These are phyloP conservation scores for Erannis defoliaria DNA, from an alignment of 2,888 invertebrate species.

Conservation along the genomic window DNA sequence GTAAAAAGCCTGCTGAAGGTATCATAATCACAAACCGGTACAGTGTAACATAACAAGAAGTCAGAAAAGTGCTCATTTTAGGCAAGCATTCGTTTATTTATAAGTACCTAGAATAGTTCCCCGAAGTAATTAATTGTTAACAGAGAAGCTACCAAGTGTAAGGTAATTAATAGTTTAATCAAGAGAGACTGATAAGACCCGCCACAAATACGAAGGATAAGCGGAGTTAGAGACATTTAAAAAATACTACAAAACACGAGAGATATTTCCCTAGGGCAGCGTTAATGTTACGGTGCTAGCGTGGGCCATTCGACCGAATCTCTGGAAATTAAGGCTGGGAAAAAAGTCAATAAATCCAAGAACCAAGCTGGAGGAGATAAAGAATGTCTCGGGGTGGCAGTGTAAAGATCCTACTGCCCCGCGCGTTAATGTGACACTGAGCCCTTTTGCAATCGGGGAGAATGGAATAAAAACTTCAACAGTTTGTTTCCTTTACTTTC, in stretches of 20 bases:
- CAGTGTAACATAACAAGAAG: neutral
- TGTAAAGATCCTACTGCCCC: constrained; percentile 46
- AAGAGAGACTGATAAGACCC: constrained; percentile 47
- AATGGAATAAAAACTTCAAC: constrained; percentile 16
- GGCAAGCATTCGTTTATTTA: neutral
- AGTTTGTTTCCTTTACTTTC: constrained; percentile 43
- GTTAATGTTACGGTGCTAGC: constrained; percentile 82
- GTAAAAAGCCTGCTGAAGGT: no score
- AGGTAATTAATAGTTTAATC: constrained; percentile 49
- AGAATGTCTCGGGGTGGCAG: constrained; percentile 65
- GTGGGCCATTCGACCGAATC: constrained; percentile 83
- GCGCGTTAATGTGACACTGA: constrained; percentile 70
- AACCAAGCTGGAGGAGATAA: constrained; percentile 75
- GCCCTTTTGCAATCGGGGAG: constrained; percentile 45
- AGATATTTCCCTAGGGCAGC: constrained; percentile 81
- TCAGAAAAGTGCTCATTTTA: neutral
- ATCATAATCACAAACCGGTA: no score
- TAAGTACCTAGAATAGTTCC: constrained; percentile 27
- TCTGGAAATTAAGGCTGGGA: constrained; percentile 82
- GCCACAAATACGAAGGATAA: constrained; percentile 47
- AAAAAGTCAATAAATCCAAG: constrained; percentile 84
- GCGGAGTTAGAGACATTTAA: constrained; percentile 67
- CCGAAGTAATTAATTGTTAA: constrained; percentile 19
- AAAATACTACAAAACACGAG: constrained; percentile 78
- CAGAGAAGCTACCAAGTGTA: constrained; percentile 38